Evolutionary conservation across 2,113 vertebrate genomes (phyloP).

Genomic region (Melanerpes formicivorus): DNA sequence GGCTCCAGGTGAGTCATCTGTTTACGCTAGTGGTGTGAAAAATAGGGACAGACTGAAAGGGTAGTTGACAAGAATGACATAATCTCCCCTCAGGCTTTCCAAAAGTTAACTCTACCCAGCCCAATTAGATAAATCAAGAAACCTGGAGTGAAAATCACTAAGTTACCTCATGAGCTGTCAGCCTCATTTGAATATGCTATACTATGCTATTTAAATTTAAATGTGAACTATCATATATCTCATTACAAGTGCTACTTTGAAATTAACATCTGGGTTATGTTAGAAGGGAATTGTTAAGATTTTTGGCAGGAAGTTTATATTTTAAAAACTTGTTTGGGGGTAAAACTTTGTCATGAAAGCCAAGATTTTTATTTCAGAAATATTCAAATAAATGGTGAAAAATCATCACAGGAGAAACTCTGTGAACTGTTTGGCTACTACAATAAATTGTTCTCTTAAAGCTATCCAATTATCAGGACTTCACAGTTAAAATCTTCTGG

Average conservation of each 20-base stretch:
- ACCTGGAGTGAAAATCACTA: neutral
- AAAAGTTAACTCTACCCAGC: neutral
- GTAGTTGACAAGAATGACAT: neutral
- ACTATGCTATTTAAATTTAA: neutral
- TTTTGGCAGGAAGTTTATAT: neutral
- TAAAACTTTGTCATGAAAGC: neutral
- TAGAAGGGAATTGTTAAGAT: neutral
- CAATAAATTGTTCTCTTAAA: neutral
- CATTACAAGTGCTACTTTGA: neutral
- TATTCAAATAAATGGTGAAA: neutral
- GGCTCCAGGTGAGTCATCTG: accelerated
- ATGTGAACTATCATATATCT: neutral
- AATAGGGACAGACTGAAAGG: neutral
- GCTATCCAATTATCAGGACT: neutral
- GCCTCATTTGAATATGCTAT: neutral
- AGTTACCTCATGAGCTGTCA: neutral
- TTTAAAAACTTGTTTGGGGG: neutral
- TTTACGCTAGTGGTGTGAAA: neutral
- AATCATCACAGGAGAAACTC: neutral
- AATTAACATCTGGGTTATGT: neutral
- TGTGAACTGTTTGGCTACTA: neutral
- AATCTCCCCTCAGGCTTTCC: neutral
- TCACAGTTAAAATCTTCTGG: neutral
- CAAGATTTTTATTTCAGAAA: neutral
- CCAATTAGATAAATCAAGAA: neutral